A percentile compares a stretch with the other conserved stretches of the same genome.
Evolutionary conservation across 1,140 invertebrate genomes (phyloP).

Genomic region (Drosophila sp.): DNA sequence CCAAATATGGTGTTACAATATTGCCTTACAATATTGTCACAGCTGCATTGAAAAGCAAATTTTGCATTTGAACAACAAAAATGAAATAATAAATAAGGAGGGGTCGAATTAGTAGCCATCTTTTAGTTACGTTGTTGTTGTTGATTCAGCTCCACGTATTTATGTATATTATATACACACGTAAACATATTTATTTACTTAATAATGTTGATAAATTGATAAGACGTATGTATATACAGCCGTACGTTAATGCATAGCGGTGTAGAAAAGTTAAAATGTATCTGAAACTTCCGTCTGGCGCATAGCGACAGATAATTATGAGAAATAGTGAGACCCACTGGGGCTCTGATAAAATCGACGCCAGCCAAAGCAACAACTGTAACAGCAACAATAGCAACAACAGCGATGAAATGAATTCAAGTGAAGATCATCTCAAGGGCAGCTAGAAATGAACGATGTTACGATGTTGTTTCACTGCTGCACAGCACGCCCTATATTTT

Average conservation of each 20-base stretch:
- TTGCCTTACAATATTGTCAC: conserved; percentile 47
- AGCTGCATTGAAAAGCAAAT: conserved; percentile 49
- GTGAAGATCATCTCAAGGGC: conserved; percentile 39
- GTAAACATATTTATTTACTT: conserved; percentile 14
- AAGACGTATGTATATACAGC: conserved; percentile 33
- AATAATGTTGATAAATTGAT: conserved; percentile 57
- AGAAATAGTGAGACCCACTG: conserved; percentile 18
- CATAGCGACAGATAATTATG: conserved; percentile 54
- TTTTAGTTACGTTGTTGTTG: conserved; percentile 15
- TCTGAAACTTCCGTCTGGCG: conserved; percentile 67
- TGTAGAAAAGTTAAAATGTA: conserved; percentile 39
- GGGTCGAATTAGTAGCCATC: conserved; percentile 5
- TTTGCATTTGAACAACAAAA: conserved; percentile 1
- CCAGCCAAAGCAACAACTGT: neutral
- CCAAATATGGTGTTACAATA: conserved; percentile 69
- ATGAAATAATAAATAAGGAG: neutral
- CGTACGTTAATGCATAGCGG: neutral
- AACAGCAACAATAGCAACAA: conserved; percentile 10
- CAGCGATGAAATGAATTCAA: conserved; percentile 11
- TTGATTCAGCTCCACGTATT: neutral
- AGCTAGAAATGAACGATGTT: conserved; percentile 29
- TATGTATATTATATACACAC: neutral
- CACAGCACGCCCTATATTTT: conserved; percentile 32
- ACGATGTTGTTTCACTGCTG: conserved; percentile 3
- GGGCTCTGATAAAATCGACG: conserved; percentile 25